phyloP scores from a whole-genome alignment of 2,888 invertebrate species.

The Panopea generosa region DNA sequence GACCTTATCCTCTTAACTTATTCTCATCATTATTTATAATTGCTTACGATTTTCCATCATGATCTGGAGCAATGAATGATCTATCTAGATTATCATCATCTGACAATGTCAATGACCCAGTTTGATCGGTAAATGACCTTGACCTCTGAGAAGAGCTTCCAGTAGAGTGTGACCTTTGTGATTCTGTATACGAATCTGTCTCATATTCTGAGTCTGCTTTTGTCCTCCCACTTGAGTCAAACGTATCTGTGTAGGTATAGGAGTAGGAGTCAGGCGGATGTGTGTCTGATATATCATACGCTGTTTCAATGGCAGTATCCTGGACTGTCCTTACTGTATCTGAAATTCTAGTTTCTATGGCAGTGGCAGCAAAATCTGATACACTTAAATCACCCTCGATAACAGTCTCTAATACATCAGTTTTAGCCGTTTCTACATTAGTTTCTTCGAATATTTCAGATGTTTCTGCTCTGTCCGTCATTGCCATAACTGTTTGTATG shows the following conservation, averaged over 20 bases:
- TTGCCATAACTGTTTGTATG: constrained; percentile 37
- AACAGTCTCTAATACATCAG: constrained; percentile 45
- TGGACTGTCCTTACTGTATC: constrained; percentile 9
- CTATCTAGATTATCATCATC: constrained; percentile 11
- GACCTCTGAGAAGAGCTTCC: constrained; percentile 13
- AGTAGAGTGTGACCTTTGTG: constrained; percentile 1
- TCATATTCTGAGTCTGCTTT: constrained; percentile 27
- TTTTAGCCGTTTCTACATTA: constrained; percentile 33
- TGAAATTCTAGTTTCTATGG: constrained; percentile 6
- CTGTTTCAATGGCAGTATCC: constrained; percentile 21
- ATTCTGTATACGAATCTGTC: constrained; percentile 9
- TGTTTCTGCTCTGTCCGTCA: constrained; percentile 23
- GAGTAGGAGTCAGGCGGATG: constrained; percentile 44
- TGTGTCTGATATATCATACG: constrained; percentile 30
- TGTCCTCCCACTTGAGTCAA: constrained; percentile 52
- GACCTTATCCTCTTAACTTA: too few relatives aligned
- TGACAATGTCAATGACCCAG: neutral
- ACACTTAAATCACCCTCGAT: constrained; percentile 45
- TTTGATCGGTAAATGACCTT: constrained; percentile 10
- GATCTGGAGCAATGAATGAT: constrained; percentile 46
- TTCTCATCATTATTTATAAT: too few relatives aligned
- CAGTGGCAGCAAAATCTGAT: constrained; percentile 16
- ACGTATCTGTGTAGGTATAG: constrained; percentile 45
- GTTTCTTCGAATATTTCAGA: constrained; percentile 10
- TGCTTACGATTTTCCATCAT: constrained; percentile 52